Evolutionary conservation across 2,113 vertebrate species (phyloP).

Genomic region (Apteryx owenii): DNA sequence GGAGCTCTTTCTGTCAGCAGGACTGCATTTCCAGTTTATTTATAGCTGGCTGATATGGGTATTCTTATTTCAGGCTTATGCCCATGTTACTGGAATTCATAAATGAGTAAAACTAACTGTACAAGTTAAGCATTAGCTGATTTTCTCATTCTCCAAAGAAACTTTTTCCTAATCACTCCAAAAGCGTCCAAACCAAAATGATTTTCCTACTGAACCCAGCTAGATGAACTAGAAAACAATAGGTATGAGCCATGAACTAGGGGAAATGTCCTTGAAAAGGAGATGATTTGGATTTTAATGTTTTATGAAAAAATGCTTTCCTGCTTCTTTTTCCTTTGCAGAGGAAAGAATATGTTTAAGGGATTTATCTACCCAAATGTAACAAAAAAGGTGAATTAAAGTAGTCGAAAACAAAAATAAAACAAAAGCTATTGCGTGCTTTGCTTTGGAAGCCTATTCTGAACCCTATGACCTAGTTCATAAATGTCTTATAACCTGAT

Average conservation of each 20-base stretch:
- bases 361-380: not conserved
- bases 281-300: not conserved
- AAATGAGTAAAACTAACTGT: not conserved
- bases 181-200: not conserved
- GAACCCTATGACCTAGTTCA: not conserved
- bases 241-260: not conserved
- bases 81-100: not conserved
- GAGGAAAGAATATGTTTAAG: not conserved
- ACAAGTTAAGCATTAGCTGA: not conserved
- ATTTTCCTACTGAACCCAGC: not conserved
- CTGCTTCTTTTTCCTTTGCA: not conserved
- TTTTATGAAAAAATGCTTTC: not conserved
- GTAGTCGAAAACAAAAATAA: not conserved
- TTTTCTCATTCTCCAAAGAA: not conserved
- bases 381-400: not conserved
- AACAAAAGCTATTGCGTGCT: not conserved
- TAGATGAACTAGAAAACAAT: not conserved
- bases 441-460: not conserved
- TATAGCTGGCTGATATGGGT: not conserved
- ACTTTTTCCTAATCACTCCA: not conserved
- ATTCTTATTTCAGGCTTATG: constrained; percentile 20
- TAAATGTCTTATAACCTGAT: not conserved
- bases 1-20: not conserved
- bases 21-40: not conserved
- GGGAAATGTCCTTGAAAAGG: not conserved